phyloP scores from a whole-genome alignment of 2,113 vertebrate genomes.

The Paraplagusia blochii region DNA sequence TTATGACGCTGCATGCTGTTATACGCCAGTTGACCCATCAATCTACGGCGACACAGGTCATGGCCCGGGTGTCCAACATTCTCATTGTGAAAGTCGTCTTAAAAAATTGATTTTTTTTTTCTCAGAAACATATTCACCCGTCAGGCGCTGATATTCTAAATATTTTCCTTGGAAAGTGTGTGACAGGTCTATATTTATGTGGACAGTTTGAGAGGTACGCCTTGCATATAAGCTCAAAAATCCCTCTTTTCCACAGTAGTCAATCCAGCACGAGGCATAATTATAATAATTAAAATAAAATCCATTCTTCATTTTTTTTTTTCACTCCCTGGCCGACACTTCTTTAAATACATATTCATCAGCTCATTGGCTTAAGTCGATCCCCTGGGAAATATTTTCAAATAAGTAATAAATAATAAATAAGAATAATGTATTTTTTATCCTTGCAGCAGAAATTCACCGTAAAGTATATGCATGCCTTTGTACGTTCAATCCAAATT shows the following conservation, averaged over 20 bases:
- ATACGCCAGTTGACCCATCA: no score
- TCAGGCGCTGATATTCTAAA: no score
- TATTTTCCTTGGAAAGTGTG: no score
- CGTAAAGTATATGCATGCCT: background rate
- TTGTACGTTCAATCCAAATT: background rate
- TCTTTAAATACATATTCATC: slow-evolving; percentile 10
- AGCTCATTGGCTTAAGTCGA: slow-evolving; percentile 1
- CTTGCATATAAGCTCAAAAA: background rate
- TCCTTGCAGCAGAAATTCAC: background rate
- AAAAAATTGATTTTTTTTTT: no score
- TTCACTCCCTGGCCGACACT: background rate
- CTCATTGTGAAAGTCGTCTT: no score
- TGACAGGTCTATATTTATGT: no score
- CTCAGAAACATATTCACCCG: no score
- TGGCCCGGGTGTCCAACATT: no score
- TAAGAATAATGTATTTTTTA: background rate
- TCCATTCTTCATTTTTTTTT: slow-evolving; percentile 1
- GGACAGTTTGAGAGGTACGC: no score
- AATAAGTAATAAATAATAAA: slow-evolving; percentile 13
- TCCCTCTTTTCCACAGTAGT: background rate
- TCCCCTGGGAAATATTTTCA: background rate
- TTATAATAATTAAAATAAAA: background rate
- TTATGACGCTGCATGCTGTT: no score
- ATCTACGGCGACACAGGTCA: no score
- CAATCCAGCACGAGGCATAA: background rate